Evolutionary conservation across 2,797 vertebrate genomes (phyloP).

Genomic region (Epinephelus coioides): DNA sequence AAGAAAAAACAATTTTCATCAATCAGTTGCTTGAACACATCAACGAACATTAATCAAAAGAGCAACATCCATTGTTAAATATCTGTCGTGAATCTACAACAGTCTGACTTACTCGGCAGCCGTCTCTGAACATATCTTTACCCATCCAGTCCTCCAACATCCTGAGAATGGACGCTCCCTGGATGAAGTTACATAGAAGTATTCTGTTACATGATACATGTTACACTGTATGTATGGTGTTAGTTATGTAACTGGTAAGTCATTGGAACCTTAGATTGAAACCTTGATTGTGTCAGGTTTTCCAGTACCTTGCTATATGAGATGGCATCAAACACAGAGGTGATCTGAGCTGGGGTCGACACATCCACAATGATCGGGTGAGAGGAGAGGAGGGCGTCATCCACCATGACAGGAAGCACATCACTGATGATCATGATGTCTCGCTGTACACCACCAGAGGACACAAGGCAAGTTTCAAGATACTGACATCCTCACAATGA

Average conservation of each 20-base stretch:
- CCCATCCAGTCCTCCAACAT: constrained; percentile 96
- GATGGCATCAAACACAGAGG: constrained; percentile 96
- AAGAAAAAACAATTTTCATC: constrained; percentile 7
- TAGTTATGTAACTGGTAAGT: not conserved
- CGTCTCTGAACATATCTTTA: constrained; percentile 87
- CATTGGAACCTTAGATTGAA: no score
- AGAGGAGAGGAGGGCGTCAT: constrained; percentile 94
- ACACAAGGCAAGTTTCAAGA: not conserved
- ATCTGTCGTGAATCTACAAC: not conserved
- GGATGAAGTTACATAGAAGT: not conserved
- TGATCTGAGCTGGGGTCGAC: constrained; percentile 93
- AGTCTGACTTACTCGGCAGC: constrained; percentile 89
- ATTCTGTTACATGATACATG: not conserved
- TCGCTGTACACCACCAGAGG: constrained; percentile 78
- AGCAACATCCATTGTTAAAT: not conserved
- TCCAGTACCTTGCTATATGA: constrained; percentile 94
- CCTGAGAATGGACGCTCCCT: constrained; percentile 96
- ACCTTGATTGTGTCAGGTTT: no score
- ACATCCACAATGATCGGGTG: constrained; percentile 93
- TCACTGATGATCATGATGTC: constrained; percentile 93
- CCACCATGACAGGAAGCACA: constrained; percentile 93
- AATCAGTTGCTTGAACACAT: not conserved
- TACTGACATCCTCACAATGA: not conserved
- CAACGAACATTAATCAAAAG: not conserved
- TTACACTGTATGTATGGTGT: not conserved